Base-by-base conservation (phyloP, 1,140 invertebrate genomes). In the Drosophila lacteicornis region DNA sequence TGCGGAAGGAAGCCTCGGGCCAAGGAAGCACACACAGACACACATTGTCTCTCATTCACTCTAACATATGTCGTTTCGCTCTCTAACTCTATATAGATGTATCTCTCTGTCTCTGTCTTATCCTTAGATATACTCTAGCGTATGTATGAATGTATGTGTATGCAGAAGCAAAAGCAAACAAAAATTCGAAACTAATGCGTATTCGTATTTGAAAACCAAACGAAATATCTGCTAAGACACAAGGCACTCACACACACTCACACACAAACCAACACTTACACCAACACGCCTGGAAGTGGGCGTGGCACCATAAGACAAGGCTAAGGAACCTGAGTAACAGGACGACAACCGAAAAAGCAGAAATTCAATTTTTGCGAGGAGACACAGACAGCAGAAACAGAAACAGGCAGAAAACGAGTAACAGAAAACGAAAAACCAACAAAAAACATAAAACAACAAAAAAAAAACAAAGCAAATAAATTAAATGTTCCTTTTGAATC, bases 401-500 rank as follows among this genome's bases (percentile, higher is more conserved):
- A 42, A 59, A 67, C 53, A 55, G 19, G 27, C 75, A 82, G 75
- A 75, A 85, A 79, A 58, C 59, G 57, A 78, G 17, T 69, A 58
- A 63, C 55, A 50, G 7, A 19, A 49, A 68, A 56, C 22, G 38
- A 47, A 53, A 50, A 74, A 55, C 19, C 36, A 73, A 36, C 17
- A 36, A 59, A 59, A 77, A 27, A 47, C 40, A 60, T 7, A 50
- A 43, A 53, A 62, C 59, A 71, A 51, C 60, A 51, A 57, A 56
- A 63, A 19, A 80, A 76, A 76, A 82, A 67, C 70, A 83, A 88
- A 84, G 80, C 80, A 88, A 88, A 88, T 88, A 90, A 88, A 88
- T 90, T 87, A 88, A 88, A 88, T 88, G 84, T 88, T 88, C 84
- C 84, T 88, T 88, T 88, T 88, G 84, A 88, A 88, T 88, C 81